Evolutionary conservation across 2,888 invertebrate genomes (phyloP).

Genomic region (Stenodema calcarata): DNA sequence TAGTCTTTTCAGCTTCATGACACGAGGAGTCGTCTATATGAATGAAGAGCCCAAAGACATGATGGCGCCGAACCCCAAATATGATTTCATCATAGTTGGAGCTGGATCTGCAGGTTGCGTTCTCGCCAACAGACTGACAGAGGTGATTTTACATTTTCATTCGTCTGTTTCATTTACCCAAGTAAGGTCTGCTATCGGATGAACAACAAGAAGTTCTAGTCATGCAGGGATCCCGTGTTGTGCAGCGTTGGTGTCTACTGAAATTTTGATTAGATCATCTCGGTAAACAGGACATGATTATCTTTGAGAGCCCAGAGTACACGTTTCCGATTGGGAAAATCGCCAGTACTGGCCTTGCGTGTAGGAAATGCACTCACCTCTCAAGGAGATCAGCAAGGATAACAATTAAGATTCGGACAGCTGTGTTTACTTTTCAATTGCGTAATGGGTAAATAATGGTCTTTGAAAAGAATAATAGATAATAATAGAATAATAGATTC

Average conservation of each 20-base stretch:
- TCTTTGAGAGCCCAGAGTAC: background rate
- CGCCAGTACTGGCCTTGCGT: background rate
- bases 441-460: background rate
- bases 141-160: slow-evolving; percentile 58
- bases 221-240: too few species aligned
- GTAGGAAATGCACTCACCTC: background rate
- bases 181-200: too few species aligned
- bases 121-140: slow-evolving; percentile 62
- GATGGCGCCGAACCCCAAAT: slow-evolving; percentile 70
- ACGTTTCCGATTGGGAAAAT: background rate
- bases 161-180: background rate
- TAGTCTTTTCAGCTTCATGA: slow-evolving; percentile 32
- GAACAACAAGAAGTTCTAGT: too few species aligned
- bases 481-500: too few species aligned
- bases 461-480: background rate
- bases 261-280: background rate
- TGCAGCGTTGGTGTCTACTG: too few species aligned
- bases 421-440: background rate
- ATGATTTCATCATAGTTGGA: slow-evolving; percentile 84
- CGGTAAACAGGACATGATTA: background rate
- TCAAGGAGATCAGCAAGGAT: background rate
- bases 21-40: slow-evolving; percentile 24
- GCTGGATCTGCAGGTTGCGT: slow-evolving; percentile 73
- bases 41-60: slow-evolving; percentile 67
- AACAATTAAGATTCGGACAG: background rate